Conservation (phyloP, 64 coral and sea anemone species). For the Acropora tenuis region DNA sequence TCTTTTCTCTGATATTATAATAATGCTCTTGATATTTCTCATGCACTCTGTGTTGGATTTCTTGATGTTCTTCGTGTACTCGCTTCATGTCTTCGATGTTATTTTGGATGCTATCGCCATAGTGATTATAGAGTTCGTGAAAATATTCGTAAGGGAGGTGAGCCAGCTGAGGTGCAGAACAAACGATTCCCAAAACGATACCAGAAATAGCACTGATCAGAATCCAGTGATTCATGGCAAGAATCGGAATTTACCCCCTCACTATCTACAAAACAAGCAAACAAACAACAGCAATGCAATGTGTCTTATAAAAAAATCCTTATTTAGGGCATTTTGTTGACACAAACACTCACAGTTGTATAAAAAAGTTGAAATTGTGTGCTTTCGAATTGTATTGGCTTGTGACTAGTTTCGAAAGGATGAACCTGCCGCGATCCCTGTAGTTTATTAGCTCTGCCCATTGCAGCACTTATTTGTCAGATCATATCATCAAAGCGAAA, state of each 20-base stretch:
- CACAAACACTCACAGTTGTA: too few relatives aligned
- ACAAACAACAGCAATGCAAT: too few relatives aligned
- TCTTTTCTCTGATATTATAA: constrained; percentile 7
- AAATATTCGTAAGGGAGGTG: constrained; percentile 29
- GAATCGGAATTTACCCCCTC: neutral
- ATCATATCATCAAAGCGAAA: too few relatives aligned
- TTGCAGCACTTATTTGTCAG: too few relatives aligned
- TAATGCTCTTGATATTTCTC: constrained; percentile 35
- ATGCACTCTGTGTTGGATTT: constrained; percentile 31
- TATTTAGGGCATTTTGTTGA: too few relatives aligned
- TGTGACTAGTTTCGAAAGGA: too few relatives aligned
- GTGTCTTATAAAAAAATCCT: too few relatives aligned
- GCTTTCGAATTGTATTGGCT: too few relatives aligned
- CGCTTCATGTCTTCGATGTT: constrained; percentile 7
- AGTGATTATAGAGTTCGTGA: constrained; percentile 38
- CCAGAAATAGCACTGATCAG: neutral
- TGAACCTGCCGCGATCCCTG: too few relatives aligned
- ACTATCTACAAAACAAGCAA: neutral
- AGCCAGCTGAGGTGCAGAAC: constrained; percentile 5
- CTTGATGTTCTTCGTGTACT: constrained; percentile 28
- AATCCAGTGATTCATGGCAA: neutral
- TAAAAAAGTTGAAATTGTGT: too few relatives aligned
- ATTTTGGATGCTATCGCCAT: constrained; percentile 17
- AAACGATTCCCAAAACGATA: neutral
- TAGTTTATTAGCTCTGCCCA: too few relatives aligned